A percentile compares a stretch with the other conserved stretches of the same genome.
Conservation (phyloP, 2,888 invertebrate genomes). For the Spatulosminthurus flaviceps region DNA sequence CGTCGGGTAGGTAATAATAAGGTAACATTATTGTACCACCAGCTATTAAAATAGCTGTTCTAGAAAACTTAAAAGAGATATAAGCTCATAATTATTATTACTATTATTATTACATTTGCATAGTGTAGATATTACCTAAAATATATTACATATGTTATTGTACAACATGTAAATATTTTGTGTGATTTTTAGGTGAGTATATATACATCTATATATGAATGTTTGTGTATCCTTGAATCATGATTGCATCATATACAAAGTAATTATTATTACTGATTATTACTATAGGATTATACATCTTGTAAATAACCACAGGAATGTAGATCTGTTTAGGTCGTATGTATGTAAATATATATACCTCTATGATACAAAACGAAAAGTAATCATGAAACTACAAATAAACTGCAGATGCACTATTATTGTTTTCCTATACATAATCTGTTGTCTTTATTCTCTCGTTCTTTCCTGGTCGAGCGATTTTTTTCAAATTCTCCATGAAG, state of each 20-base stretch:
- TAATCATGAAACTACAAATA: conserved; percentile 37
- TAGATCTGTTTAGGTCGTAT: conserved; percentile 38
- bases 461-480: background rate
- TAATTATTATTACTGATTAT: conserved; percentile 38
- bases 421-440: conserved; percentile 36
- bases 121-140: background rate
- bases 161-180: conserved; percentile 35
- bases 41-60: background rate
- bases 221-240: conserved; percentile 28
- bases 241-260: conserved; percentile 34
- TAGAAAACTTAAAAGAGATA: background rate
- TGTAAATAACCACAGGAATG: conserved; percentile 33
- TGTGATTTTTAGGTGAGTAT: conserved; percentile 27
- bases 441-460: background rate
- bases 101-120: background rate
- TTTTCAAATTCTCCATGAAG: too few species aligned
- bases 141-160: conserved; percentile 21
- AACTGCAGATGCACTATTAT: conserved; percentile 56
- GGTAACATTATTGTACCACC: background rate
- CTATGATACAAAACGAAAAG: conserved; percentile 38
- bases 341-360: conserved; percentile 32
- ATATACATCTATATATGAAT: conserved; percentile 30
- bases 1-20: background rate
- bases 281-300: conserved; percentile 12
- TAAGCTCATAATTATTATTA: conserved; percentile 5